Base-by-base conservation (phyloP, 37 sponge, comb jelly and placozoan species). In the Agelas oroides region DNA sequence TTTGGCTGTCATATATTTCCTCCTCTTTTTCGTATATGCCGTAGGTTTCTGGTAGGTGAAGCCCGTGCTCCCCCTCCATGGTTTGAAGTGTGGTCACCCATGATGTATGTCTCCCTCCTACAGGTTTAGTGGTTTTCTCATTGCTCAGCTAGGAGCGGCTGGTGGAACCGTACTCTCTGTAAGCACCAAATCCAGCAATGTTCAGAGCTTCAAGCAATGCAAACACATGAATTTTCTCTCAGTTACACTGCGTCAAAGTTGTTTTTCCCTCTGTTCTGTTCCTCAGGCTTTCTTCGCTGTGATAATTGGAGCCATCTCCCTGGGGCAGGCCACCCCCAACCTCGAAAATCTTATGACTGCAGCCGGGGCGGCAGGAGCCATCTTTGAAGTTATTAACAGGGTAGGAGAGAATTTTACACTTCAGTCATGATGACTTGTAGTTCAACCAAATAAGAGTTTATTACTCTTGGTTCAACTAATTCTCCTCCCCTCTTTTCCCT, bases 321-420 rank as follows among this genome's bases (percentile, higher is more conserved):
- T 96, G 41, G 96, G 96, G 2, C 88, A 90, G 55, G 89, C 93
- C 0, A 69, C 81, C 19, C 93, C 93, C 19, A 75, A 90, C 40
- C 21, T 90, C 17, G 78, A 96, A 68, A 79, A 70, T 16, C 73
- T 92, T 33, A 62, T 79, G 14, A 59, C 58, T 17, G 96, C 94
- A 14, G 46, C 77, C 30, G 92, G 89, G 1, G 80, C 96, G 15
- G 94, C 91, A 25, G 61, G 76, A 20, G 78, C 32, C 41, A 62
- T 96, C 37, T 96, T 65, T 69, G 77, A 91, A 1, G 88, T 82
- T 54, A 96, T 96, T 86, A 91, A 90, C 61, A 87, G 92, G 56
- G 94, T 95, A 33, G 34, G 88, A n/a, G 53, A n/a, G n/a, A n/a
- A n/a, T n/a, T 66, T 66, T 17, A 25, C 14, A 41, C 17, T 72